These are phyloP conservation scores for Cataglyphis livida DNA, from an alignment of 2,888 invertebrate genomes.

Conservation along the genomic window DNA sequence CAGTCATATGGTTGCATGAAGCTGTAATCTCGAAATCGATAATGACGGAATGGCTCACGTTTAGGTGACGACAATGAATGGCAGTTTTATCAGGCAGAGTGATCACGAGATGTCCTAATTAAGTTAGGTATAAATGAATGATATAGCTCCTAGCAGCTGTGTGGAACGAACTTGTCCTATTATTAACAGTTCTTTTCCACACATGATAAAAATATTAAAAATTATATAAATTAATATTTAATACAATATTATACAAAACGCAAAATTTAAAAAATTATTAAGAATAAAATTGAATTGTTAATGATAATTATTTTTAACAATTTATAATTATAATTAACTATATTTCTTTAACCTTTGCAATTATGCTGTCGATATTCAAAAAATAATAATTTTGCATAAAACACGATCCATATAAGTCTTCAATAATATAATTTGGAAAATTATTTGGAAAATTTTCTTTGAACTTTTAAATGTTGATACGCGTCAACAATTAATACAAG, in stretches of 20 bases:
- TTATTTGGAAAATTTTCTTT: not conserved
- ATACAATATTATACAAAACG: not conserved
- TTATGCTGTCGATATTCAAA: not conserved
- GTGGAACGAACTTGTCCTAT: not conserved
- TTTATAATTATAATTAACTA: not conserved
- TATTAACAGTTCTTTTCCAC: constrained; percentile 3
- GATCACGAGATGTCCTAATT: constrained; percentile 26
- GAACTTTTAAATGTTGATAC: constrained; percentile 21
- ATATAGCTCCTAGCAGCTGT: not conserved
- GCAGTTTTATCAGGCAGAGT: constrained; percentile 49
- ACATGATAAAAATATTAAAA: not conserved
- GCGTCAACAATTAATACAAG: not conserved
- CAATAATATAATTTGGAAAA: not conserved
- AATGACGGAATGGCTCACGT: constrained; percentile 32
- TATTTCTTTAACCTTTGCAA: not conserved
- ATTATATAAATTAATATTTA: constrained; percentile 13
- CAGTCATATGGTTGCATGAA: not conserved
- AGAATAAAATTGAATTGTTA: constrained; percentile 3
- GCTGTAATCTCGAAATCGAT: constrained; percentile 48
- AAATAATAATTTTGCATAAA: constrained; percentile 6
- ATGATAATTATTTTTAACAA: not conserved
- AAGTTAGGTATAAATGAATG: constrained; percentile 25
- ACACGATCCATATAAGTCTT: not conserved
- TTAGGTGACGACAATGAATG: constrained; percentile 21
- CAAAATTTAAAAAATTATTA: not conserved